Evolutionary conservation across 30 jellyfish, hydroid and myxozoan species (phyloP).

Genomic region (Turritopsis rubra): DNA sequence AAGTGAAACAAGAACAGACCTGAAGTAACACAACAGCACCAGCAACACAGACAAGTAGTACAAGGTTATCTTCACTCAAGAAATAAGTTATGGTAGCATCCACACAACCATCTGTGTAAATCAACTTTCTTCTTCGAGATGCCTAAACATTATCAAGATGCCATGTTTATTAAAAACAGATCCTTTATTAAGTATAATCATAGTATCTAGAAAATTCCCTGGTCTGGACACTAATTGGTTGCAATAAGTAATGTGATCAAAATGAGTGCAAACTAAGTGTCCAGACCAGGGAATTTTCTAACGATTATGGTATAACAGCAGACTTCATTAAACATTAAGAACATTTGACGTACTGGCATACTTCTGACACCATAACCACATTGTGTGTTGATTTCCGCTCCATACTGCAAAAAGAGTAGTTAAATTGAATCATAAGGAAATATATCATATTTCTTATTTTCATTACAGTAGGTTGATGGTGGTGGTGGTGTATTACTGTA

Average conservation of each 20-base stretch:
- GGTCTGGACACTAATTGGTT: too few relatives aligned
- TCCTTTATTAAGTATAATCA: too few relatives aligned
- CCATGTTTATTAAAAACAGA: too few relatives aligned
- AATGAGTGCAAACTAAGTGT: too few relatives aligned
- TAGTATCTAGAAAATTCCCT: too few relatives aligned
- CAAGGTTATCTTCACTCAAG: slow-evolving; percentile 42
- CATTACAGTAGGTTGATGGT: too few relatives aligned
- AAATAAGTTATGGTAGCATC: slow-evolving; percentile 50
- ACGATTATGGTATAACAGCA: background rate
- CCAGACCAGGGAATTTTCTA: too few relatives aligned
- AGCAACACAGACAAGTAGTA: slow-evolving; percentile 50
- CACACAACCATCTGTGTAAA: slow-evolving; percentile 76
- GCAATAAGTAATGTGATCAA: too few relatives aligned
- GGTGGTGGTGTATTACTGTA: too few relatives aligned
- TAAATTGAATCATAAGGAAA: too few relatives aligned
- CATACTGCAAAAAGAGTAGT: slow-evolving; percentile 26
- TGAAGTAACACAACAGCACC: slow-evolving; percentile 74
- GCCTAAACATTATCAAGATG: background rate
- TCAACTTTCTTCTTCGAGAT: slow-evolving; percentile 28
- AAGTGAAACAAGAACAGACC: slow-evolving; percentile 42
- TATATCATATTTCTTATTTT: too few relatives aligned
- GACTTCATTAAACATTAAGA: background rate
- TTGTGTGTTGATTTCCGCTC: slow-evolving; percentile 51
- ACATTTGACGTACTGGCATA: background rate
- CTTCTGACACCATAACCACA: slow-evolving; percentile 51